A percentile compares a stretch with the other conserved stretches of the same genome.
Evolutionary conservation across 2,113 vertebrate genomes (phyloP).

Genomic region (Excalfactoria chinensis): DNA sequence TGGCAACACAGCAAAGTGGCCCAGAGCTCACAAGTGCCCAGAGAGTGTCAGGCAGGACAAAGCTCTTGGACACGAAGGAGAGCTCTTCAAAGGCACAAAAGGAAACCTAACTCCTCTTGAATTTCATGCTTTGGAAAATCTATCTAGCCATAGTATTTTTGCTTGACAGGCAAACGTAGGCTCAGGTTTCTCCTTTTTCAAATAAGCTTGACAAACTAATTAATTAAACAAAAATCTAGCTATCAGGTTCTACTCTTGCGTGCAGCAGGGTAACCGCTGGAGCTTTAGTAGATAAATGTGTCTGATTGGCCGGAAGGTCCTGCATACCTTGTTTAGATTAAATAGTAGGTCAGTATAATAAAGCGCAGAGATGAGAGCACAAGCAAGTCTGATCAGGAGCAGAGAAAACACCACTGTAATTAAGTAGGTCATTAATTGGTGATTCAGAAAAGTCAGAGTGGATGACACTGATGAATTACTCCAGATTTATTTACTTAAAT

Average conservation of each 20-base stretch:
- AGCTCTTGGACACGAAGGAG: neutral
- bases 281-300: neutral
- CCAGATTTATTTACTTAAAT: slow-evolving; percentile 18
- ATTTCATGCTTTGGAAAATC: slow-evolving; percentile 64
- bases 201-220: slow-evolving; percentile 56
- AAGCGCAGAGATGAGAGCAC: slow-evolving; percentile 1
- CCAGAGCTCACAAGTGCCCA: neutral
- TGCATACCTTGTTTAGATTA: neutral
- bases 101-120: slow-evolving; percentile 52
- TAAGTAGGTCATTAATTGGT: slow-evolving; percentile 33
- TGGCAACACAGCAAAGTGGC: slow-evolving; percentile 3
- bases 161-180: slow-evolving; percentile 40
- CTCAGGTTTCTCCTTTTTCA: slow-evolving; percentile 51
- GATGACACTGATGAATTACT: neutral
- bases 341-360: slow-evolving; percentile 9
- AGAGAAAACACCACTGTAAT: slow-evolving; percentile 22
- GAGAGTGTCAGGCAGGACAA: neutral
- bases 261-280: slow-evolving; percentile 12
- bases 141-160: slow-evolving; percentile 45
- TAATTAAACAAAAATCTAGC: slow-evolving; percentile 52
- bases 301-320: neutral
- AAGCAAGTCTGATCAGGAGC: slow-evolving; percentile 28
- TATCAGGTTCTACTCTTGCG: neutral
- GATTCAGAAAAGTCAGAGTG: slow-evolving; percentile 21
- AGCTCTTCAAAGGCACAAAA: slow-evolving; percentile 48